Conservation (phyloP, 2,113 vertebrate genomes). For the Pimephales promelas region DNA sequence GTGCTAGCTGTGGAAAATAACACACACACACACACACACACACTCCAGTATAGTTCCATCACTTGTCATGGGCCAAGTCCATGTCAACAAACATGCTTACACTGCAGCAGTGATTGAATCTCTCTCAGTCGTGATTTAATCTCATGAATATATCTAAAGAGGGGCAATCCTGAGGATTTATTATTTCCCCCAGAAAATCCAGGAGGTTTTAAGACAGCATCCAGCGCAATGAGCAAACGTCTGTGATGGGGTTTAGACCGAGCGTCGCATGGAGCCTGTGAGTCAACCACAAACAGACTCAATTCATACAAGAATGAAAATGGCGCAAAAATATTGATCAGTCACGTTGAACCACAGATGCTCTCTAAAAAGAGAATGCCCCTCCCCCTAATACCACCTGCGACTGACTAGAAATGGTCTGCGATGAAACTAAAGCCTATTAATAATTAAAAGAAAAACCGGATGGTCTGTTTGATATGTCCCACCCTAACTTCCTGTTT, state of each 20-base stretch:
- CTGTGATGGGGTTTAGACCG: not conserved
- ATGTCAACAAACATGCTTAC: not conserved
- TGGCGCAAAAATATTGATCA: too few relatives aligned
- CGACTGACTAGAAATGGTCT: too few relatives aligned
- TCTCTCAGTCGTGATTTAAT: too few relatives aligned
- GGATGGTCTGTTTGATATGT: not conserved
- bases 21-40: not conserved
- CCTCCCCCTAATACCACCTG: too few relatives aligned
- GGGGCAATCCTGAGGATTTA: not conserved
- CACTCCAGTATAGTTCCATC: not conserved
- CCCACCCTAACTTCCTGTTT: not conserved
- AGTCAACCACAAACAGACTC: not conserved
- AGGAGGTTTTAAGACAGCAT: not conserved
- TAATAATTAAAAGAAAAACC: not conserved
- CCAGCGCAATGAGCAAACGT: not conserved
- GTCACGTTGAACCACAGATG: too few relatives aligned
- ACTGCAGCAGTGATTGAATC: not conserved
- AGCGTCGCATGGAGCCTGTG: not conserved
- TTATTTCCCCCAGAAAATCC: not conserved
- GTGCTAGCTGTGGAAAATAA: conserved; percentile 44
- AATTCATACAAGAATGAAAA: too few relatives aligned
- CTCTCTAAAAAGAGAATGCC: too few relatives aligned
- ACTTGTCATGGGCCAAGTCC: not conserved
- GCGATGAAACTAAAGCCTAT: too few relatives aligned
- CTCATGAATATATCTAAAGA: not conserved